A percentile compares a stretch with the other conserved stretches of the same genome.
phyloP scores from a whole-genome alignment of 2,797 vertebrate species.

The Limnodromus scolopaceus region DNA sequence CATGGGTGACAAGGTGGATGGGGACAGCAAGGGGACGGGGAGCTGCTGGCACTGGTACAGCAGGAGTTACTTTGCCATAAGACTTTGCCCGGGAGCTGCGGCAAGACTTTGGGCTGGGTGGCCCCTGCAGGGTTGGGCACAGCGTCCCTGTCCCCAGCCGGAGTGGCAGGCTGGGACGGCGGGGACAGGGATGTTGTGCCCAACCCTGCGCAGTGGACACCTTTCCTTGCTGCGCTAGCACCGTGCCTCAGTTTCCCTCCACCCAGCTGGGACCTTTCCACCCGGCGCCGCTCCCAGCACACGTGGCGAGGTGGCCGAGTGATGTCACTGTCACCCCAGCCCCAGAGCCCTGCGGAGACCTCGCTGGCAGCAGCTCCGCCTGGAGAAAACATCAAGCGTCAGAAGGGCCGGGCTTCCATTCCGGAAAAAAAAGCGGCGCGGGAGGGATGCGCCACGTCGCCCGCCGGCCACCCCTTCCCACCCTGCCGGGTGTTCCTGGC shows the following conservation, averaged over 20 bases:
- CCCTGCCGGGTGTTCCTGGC: neutral
- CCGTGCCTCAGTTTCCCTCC: neutral
- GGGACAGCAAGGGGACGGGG: rapidly evolving
- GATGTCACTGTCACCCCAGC: neutral
- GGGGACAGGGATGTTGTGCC: neutral
- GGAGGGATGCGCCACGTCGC: slow-evolving; percentile 51
- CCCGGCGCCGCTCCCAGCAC: neutral
- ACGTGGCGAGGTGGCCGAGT: neutral
- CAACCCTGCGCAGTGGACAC: neutral
- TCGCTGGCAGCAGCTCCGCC: slow-evolving; percentile 3
- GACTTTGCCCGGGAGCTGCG: neutral
- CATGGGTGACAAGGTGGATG: neutral
- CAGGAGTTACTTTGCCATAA: neutral
- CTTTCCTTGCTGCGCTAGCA: neutral
- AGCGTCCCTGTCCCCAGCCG: rapidly evolving
- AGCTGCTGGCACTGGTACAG: rapidly evolving
- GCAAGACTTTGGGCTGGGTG: neutral
- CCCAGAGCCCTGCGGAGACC: neutral
- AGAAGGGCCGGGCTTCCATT: slow-evolving; percentile 35
- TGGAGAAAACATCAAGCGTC: slow-evolving; percentile 63
- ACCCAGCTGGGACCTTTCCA: neutral
- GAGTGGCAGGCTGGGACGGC: neutral
- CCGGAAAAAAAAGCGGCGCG: neutral
- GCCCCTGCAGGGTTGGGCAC: neutral
- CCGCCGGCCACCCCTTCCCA: neutral